Base-by-base conservation (phyloP, 2,113 vertebrate genomes). In the Triplophysa rosa region DNA sequence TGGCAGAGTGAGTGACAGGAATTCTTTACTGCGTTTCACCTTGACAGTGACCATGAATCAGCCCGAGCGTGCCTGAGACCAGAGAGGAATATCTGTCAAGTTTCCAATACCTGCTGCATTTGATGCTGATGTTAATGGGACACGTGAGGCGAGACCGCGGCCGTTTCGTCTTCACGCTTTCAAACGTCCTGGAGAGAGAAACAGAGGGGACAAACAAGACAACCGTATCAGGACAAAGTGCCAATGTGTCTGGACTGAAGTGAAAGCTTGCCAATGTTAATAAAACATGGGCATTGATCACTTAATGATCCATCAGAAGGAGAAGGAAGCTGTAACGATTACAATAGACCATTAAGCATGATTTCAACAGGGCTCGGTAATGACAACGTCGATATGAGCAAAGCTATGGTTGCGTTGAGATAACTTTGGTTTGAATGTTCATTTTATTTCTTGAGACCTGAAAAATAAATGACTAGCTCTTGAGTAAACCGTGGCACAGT, bases 351-450 rank as follows among this genome's bases (percentile, higher is more conserved):
- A 68, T 67, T 80, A 76, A 76, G 45, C 1, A 17, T 13, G 42
- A 24, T 64, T 77, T 75, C 19, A 6, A 49, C 33, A 23, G 11
- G 47, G 52, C 12, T 14, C 23, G 9, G 80, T 54, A 52, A 78
- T 82, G 71, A 77, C 79, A 77, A 66, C 62, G 76, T 23, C 52
- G 33, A 78, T 84, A 77, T 80, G 63, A 80, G 74, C 12, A 12
- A n/a, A 67, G 13, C 14, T 8, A 8, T 54, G 19, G 6, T 52
- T 21, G 12, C 14, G 26, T 40, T 37, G 24, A 29, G 42, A 77
- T 65, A 77, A 77, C 42, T n/a, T 65, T 77, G 45, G 52, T 77
- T 63, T 62, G 16, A 42, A 80, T 76, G 24, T 24, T 21, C 33
- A 5, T 54, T 80, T 47, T 56, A 54, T 12, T 66, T 11, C 29